Percentiles rank a stretch among this genome's conserved stretches.
Evolutionary conservation across 2,888 invertebrate genomes (phyloP).

Genomic region (Chymomyza caudatula): DNA sequence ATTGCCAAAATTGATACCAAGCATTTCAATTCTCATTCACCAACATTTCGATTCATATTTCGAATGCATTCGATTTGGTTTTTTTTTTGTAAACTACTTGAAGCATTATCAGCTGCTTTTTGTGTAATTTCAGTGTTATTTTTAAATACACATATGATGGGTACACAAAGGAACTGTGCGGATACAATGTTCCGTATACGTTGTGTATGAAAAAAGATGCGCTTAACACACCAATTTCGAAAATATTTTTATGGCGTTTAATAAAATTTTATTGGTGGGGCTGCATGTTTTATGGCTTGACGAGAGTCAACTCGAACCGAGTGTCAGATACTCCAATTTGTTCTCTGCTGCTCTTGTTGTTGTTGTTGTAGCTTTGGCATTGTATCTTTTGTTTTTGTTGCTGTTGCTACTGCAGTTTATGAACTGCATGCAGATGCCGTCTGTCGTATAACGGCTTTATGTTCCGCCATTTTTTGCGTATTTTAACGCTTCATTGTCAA

Average conservation of each 20-base stretch:
- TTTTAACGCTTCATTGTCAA: slow-evolving; percentile 57
- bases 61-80: neutral
- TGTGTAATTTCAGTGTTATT: slow-evolving; percentile 62
- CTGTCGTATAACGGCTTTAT: neutral
- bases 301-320: slow-evolving; percentile 3
- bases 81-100: slow-evolving; percentile 19
- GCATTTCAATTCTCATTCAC: neutral
- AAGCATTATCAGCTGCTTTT: slow-evolving; percentile 39
- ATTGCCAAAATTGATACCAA: too few relatives aligned
- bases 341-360: slow-evolving; percentile 46
- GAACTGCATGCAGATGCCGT: slow-evolving; percentile 32
- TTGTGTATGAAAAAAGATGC: neutral
- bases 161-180: slow-evolving; percentile 46
- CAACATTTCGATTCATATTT: neutral
- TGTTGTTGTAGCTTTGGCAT: neutral
- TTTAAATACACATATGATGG: slow-evolving; percentile 51
- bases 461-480: slow-evolving; percentile 46
- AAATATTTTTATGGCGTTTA: slow-evolving; percentile 69
- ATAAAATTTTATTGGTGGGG: slow-evolving; percentile 62
- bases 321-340: slow-evolving; percentile 53
- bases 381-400: slow-evolving; percentile 1
- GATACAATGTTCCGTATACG: neutral
- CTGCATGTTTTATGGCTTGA: slow-evolving; percentile 48
- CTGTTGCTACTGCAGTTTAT: slow-evolving; percentile 48
- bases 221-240: slow-evolving; percentile 53